These are phyloP conservation scores for Crocuta crocuta DNA, from an alignment of 2,113 vertebrate genomes.

Conservation along the genomic window DNA sequence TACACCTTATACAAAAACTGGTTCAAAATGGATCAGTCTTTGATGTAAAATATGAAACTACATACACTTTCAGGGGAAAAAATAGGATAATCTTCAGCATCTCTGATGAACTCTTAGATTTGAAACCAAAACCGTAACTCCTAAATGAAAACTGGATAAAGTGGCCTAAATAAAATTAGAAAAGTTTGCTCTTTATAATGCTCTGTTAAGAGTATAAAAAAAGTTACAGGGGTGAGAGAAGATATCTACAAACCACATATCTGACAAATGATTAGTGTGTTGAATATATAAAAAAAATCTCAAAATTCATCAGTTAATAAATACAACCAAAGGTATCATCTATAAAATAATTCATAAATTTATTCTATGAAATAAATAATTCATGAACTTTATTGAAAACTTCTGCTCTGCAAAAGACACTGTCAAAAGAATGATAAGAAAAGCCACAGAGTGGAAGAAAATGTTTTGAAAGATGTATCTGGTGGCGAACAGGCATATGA, in stretches of 20 bases:
- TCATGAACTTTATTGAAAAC: neutral
- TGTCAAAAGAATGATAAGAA: neutral
- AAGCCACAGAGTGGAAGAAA: neutral
- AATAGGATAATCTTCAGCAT: neutral
- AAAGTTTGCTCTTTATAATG: neutral
- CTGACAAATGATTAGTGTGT: neutral
- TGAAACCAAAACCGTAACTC: neutral
- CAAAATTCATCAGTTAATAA: neutral
- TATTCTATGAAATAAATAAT: neutral
- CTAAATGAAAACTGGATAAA: neutral
- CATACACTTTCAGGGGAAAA: neutral
- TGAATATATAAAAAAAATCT: neutral
- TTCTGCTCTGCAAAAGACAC: neutral
- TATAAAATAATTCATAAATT: neutral
- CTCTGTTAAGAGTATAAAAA: neutral
- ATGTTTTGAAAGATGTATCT: neutral
- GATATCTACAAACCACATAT: neutral
- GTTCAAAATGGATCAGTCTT: neutral
- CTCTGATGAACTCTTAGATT: neutral
- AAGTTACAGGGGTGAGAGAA: neutral
- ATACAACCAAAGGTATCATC: neutral
- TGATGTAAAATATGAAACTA: neutral
- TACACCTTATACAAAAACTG: neutral
- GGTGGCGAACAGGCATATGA: too few species aligned
- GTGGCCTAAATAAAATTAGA: neutral